Evolutionary conservation across 1,140 invertebrate species (phyloP).

Genomic region (Neodiprion lecontei): DNA sequence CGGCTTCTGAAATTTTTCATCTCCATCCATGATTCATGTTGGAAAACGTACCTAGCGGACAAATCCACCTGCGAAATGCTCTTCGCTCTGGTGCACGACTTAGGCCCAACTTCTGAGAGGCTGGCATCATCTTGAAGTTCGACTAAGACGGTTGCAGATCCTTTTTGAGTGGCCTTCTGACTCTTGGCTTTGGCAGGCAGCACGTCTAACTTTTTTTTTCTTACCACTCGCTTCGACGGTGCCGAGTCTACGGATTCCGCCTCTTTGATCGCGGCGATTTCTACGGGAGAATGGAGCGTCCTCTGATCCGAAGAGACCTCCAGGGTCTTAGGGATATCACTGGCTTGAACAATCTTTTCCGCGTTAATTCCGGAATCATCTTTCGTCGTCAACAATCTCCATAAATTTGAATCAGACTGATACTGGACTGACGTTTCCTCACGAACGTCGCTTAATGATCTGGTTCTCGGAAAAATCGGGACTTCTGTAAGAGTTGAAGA

Average conservation of each 20-base stretch:
- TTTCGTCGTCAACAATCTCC: neutral
- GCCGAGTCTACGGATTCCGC: constrained; percentile 2
- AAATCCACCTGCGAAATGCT: no score
- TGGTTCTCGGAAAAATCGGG: constrained; percentile 26
- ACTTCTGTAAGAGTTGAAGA: constrained; percentile 26
- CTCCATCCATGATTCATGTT: neutral
- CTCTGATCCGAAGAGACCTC: no score
- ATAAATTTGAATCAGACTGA: neutral
- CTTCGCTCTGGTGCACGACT: no score
- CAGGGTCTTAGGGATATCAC: no score
- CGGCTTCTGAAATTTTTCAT: no score
- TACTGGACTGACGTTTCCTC: neutral
- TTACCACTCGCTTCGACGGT: constrained; percentile 3
- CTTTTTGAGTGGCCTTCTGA: constrained; percentile 31
- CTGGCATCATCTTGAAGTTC: neutral
- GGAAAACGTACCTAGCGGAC: no score
- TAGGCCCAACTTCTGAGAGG: no score
- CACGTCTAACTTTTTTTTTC: constrained; percentile 26
- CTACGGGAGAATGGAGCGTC: neutral
- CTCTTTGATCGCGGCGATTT: constrained; percentile 5
- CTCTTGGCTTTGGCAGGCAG: constrained; percentile 26
- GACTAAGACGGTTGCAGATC: constrained; percentile 12
- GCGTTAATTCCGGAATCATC: neutral
- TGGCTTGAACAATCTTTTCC: neutral
- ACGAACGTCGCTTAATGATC: neutral